phyloP scores from a whole-genome alignment of 2,113 vertebrate genomes.

The Collichthys lucidus region DNA sequence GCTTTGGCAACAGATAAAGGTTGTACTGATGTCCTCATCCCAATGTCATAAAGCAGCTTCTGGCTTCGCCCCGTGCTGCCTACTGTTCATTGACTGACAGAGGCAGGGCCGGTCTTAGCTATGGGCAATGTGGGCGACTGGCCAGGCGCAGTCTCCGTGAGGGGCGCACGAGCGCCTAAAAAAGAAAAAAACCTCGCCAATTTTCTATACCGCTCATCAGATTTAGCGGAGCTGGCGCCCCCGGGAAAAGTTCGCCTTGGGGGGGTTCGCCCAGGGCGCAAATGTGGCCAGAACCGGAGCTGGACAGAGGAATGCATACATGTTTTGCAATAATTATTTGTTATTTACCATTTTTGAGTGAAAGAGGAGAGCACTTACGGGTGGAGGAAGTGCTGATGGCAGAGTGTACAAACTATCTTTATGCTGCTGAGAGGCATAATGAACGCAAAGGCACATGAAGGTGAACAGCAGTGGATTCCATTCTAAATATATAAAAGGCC shows the following conservation, averaged over 20 bases:
- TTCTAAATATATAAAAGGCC: constrained; percentile 46
- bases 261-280: too few species aligned
- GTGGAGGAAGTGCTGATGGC: constrained; percentile 53
- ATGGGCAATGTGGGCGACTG: too few species aligned
- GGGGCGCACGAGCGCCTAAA: too few species aligned
- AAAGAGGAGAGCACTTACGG: constrained; percentile 41
- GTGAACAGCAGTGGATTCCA: constrained; percentile 37
- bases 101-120: too few species aligned
- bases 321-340: constrained; percentile 15
- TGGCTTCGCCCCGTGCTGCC: not conserved
- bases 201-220: too few species aligned
- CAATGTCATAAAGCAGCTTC: constrained; percentile 36
- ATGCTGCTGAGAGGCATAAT: constrained; percentile 40
- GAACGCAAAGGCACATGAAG: constrained; percentile 52
- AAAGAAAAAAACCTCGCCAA: too few species aligned
- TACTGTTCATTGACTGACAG: constrained; percentile 38
- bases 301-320: constrained; percentile 24
- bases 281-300: too few species aligned
- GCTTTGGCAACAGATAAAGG: constrained; percentile 47
- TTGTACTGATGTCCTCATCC: constrained; percentile 28
- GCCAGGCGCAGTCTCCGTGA: too few species aligned
- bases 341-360: constrained; percentile 14
- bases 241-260: too few species aligned
- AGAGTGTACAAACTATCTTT: constrained; percentile 37
- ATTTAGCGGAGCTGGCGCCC: too few species aligned